phyloP scores from a whole-genome alignment of 2,113 vertebrate genomes.

The Ammodytes dubius region DNA sequence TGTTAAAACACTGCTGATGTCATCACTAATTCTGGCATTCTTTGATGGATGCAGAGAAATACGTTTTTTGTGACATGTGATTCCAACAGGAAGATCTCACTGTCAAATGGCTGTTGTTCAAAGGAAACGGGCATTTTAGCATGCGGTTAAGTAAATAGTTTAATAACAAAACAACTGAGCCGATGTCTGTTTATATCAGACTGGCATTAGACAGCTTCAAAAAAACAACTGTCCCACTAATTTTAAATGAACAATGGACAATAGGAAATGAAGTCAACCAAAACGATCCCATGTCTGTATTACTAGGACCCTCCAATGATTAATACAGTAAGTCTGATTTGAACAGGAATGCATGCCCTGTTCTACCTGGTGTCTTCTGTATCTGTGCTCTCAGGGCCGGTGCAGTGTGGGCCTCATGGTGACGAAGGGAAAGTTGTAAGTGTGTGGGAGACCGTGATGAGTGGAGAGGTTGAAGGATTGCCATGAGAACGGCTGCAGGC shows the following conservation, averaged over 20 bases:
- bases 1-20: constrained; percentile 5
- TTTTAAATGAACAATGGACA: neutral
- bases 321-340: neutral
- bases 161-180: neutral
- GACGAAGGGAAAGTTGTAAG: constrained; percentile 88
- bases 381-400: constrained; percentile 54
- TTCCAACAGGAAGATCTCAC: neutral
- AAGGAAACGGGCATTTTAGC: neutral
- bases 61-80: neutral
- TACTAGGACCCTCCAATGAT: neutral
- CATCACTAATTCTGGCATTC: neutral
- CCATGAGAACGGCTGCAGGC: constrained; percentile 89
- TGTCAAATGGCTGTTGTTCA: neutral
- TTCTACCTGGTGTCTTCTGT: neutral
- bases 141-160: neutral
- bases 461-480: constrained; percentile 86
- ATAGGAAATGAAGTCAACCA: neutral
- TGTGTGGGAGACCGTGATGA: constrained; percentile 88
- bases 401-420: constrained; percentile 85
- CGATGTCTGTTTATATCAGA: neutral
- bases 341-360: neutral
- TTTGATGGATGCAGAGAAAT: neutral
- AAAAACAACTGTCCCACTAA: neutral
- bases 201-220: neutral
- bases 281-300: neutral